Base-by-base conservation (phyloP, 2,113 vertebrate genomes). In the Urocolius indicus region DNA sequence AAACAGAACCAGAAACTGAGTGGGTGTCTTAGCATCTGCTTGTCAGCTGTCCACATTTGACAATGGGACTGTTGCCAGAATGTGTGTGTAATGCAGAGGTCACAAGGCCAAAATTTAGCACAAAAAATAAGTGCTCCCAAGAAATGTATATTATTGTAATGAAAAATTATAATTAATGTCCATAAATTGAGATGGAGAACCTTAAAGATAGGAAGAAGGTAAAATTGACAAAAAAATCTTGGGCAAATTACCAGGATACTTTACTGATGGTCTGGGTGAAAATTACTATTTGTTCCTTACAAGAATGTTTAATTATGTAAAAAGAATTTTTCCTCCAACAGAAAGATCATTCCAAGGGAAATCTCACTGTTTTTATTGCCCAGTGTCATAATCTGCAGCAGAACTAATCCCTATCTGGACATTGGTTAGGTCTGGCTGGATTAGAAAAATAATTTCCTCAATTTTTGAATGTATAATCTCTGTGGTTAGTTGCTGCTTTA, bases 21-120 rank as follows among this genome's bases (percentile, higher is more conserved):
- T 71, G 69, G 77, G 66, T 91, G 73, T 84, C 57, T 51, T 43
- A 72, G 52, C 91, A 88, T 89, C 61, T 96, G 89, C 49, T 84
- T 92, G 48, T 92, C 80, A 89, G 72, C 91, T 87, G 32, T 81
- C 80, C 41, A 29, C 66, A 63, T 32, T 71, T 63, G 73, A 51
- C 45, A 62, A 23, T 26, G 34, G 48, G 61, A 27, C 24, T 43
- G 10, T 27, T 55, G 23, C 51, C 65, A 89, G 49, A 93, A 62
- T 32, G 46, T 48, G 38, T 79, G 15, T n/a, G 6, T 73, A 87
- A 79, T 20, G 16, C 6, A 63, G 75, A 85, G 30, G 17, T 77
- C 65, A 57, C 8, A 81, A 86, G 48, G 36, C 32, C 74, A 76
- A 87, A 82, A 73, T 85, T 10, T 75, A 73, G 30, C 55, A 74